phyloP scores from a whole-genome alignment of 2,113 vertebrate genomes.

The Podilymbus podiceps region DNA sequence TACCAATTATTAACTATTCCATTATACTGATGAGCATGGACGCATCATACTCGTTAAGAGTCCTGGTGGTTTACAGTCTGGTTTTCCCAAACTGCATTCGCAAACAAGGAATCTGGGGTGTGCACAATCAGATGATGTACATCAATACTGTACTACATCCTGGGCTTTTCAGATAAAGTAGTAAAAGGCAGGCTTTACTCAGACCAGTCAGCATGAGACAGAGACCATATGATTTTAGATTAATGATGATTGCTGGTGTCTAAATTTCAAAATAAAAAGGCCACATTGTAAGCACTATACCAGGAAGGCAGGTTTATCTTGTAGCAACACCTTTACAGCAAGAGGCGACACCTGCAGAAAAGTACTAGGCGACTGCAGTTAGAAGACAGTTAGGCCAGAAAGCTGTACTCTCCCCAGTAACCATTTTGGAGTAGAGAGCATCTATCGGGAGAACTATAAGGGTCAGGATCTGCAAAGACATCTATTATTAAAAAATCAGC shows the following conservation, averaged over 20 bases:
- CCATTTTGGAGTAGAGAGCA: neutral
- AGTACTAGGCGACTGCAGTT: neutral
- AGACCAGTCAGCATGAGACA: neutral
- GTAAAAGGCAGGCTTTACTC: neutral
- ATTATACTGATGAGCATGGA: neutral
- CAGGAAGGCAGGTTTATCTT: neutral
- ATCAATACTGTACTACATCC: neutral
- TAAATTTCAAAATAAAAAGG: neutral
- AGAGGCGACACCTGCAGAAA: neutral
- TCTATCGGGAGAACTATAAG: neutral
- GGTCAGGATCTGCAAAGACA: neutral
- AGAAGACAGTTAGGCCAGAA: neutral
- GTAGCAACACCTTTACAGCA: neutral
- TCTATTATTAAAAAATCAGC: neutral
- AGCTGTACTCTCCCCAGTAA: neutral
- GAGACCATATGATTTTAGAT: neutral
- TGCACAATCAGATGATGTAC: rapidly evolving
- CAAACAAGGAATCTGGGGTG: neutral
- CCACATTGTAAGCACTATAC: neutral
- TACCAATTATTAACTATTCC: neutral
- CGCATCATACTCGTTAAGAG: neutral
- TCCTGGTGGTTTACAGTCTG: neutral
- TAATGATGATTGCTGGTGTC: neutral
- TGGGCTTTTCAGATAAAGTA: neutral
- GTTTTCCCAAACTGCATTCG: neutral